Conservation (phyloP, 2,888 invertebrate species). For the Drosophila prolongata region DNA sequence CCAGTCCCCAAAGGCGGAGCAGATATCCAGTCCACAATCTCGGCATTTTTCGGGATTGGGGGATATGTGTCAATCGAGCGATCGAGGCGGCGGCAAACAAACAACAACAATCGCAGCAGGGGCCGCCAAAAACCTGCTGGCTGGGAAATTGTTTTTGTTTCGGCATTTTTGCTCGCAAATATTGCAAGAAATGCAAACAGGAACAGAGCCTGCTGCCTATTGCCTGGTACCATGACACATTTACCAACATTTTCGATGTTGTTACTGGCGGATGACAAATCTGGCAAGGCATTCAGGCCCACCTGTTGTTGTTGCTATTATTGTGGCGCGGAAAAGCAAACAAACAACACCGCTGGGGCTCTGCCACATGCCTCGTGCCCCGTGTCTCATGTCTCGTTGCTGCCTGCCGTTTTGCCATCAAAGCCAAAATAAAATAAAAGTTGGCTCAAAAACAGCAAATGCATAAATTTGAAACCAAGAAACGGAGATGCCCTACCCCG, state of each 20-base stretch:
- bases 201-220: slow-evolving; percentile 41
- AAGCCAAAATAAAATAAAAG: slow-evolving; percentile 14
- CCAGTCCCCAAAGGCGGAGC: slow-evolving; percentile 15
- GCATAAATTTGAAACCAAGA: background rate
- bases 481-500: slow-evolving; percentile 6
- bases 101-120: slow-evolving; percentile 13
- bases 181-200: slow-evolving; percentile 51
- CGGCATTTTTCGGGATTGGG: slow-evolving; percentile 35
- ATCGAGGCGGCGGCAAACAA: slow-evolving; percentile 7
- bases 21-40: background rate
- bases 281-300: slow-evolving; percentile 49
- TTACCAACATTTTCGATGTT: slow-evolving; percentile 68
- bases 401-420: slow-evolving; percentile 37
- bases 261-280: slow-evolving; percentile 64
- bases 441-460: slow-evolving; percentile 4
- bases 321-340: slow-evolving; percentile 61
- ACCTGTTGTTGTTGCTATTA: slow-evolving; percentile 44
- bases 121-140: slow-evolving; percentile 53
- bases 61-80: slow-evolving; percentile 68
- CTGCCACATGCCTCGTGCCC: slow-evolving; percentile 16
- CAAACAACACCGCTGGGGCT: slow-evolving; percentile 52
- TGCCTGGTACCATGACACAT: slow-evolving; percentile 64
- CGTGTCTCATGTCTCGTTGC: slow-evolving; percentile 22
- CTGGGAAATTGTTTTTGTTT: slow-evolving; percentile 20
- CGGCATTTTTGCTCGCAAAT: slow-evolving; percentile 59